Evolutionary conservation across 2,113 vertebrate genomes (phyloP), one percentile per base, ranked within the genome.

Genomic region (Mirza zaza): DNA sequence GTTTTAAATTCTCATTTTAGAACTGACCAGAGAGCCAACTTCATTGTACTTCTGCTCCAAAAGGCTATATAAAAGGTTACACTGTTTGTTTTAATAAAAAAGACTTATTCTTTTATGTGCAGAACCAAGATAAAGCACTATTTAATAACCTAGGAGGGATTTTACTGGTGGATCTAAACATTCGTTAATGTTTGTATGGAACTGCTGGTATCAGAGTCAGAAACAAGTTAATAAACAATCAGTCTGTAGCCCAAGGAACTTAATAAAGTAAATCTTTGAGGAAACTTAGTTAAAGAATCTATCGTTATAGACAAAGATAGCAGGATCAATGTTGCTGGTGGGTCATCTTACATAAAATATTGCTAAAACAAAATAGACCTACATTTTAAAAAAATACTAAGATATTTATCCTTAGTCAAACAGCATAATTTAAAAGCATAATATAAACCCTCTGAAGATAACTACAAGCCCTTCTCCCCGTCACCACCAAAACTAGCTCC

Each of bases 141-240:
- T 68, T 89, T 87, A 84, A 71, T 83, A 63, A 63, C 50, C 29
- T 90, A 81, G 10, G 82, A 80, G 45, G 2, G 57, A 63, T 68
- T 96, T 95, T 42, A 27, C 8, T 63, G 89, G 86, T 87, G 2
- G 76, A 94, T 17, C 42, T 75, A 73, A 39, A 39, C 79, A 27
- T n/a, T 21, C 75, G 17, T 79, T 75, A 63, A 25, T 34, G 6
- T 79, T 84, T 76, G 10, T 76, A 80, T 70, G 29, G 13, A 95
- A 75, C 39, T 84, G 39, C 18, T 70, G 52, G 15, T 61, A 86
- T 61, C 70, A 81, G 29, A 86, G n/a, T 86, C 23, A 18, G 18
- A 94, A 96, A 70, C 32, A 92, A 92, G 23, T 68, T 87, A 70
- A 39, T 84, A 71, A 96, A 90, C 29, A 61, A 61, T 27, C 6